Base-by-base conservation (phyloP, 1,140 invertebrate genomes). In the Leptonema lineaticorne region DNA sequence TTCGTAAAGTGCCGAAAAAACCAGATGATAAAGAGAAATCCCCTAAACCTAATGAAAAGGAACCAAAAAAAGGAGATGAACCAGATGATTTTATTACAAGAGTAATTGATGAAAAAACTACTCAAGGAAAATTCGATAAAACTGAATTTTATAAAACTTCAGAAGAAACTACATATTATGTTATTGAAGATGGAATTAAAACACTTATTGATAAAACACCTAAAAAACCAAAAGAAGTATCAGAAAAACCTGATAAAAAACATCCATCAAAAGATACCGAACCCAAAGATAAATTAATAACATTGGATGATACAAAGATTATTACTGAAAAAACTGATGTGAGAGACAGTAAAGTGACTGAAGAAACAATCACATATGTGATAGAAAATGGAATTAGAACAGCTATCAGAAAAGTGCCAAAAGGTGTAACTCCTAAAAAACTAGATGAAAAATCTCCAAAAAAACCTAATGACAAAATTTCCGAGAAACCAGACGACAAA, bases 181-280 rank as follows among this genome's bases (percentile, higher is more conserved):
- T 82, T 20, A 82, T 78, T 16, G 78, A 82, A 74, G 81, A 82
- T 74, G 81, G 81, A n/a, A 75, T 82, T 50, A 82, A 78, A 11
- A 79, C 78, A 48, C 80, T 79, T 74, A 75, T 77, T 33, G n/a
- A 37, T 14, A 28, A 59, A 50, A 62, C 59, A 1, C 41, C 59
- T 20, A 46, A 62, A 26, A 41, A 46, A 45, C 33, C 29, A 28
- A 37, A 62, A 8, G 59, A 62, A n/a, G 46, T 27, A 57, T 28
- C 6, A 16, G n/a, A 59, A 1, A 53, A 53, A 11, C 24, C 29
- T 6, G 26, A 27, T 5, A 16, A 33, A 22, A 56, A 33, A 27
- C n/a, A 46, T 9, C 27, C 24, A 8, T 28, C 18, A 50, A 50
- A 66, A 24, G 57, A 37, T 59, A 16, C n/a, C 11, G n/a, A 9